Percentiles rank a stretch among this genome's conserved stretches.
These are phyloP conservation scores for Epizoanthus stellaris DNA, from an alignment of 92 coral and sea anemone genomes.

Conservation along the genomic window DNA sequence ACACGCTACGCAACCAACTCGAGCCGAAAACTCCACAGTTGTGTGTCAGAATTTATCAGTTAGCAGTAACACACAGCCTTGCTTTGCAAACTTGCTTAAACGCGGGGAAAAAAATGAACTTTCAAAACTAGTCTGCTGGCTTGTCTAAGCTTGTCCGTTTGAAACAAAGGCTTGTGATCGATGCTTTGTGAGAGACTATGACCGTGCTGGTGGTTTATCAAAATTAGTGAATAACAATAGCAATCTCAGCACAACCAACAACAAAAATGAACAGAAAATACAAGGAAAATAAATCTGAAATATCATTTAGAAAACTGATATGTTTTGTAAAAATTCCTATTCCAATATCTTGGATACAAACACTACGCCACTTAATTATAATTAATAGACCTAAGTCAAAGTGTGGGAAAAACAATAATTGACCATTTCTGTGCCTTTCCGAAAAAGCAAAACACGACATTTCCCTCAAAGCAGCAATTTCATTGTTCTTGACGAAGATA, in stretches of 20 bases:
- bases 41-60: not conserved
- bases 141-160: slow-evolving; percentile 9
- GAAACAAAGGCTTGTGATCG: slow-evolving; percentile 19
- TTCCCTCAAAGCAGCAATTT: not conserved
- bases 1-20: not conserved
- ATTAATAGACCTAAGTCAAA: not conserved
- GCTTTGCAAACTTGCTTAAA: not conserved
- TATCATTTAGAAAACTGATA: not conserved
- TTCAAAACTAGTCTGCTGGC: not conserved
- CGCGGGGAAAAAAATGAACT: not conserved
- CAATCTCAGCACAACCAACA: not conserved
- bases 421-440: not conserved
- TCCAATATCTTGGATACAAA: not conserved
- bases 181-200: slow-evolving; percentile 6
- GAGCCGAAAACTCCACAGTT: not conserved
- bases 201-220: not conserved
- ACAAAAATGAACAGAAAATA: not conserved
- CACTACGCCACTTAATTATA: not conserved
- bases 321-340: not conserved
- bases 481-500: not conserved
- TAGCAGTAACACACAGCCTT: not conserved
- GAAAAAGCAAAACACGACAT: not conserved
- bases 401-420: not conserved
- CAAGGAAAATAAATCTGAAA: not conserved
- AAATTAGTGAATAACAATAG: slow-evolving; percentile 9